Conservation (phyloP, 1,140 invertebrate genomes). For the Heliconius nattereri region DNA sequence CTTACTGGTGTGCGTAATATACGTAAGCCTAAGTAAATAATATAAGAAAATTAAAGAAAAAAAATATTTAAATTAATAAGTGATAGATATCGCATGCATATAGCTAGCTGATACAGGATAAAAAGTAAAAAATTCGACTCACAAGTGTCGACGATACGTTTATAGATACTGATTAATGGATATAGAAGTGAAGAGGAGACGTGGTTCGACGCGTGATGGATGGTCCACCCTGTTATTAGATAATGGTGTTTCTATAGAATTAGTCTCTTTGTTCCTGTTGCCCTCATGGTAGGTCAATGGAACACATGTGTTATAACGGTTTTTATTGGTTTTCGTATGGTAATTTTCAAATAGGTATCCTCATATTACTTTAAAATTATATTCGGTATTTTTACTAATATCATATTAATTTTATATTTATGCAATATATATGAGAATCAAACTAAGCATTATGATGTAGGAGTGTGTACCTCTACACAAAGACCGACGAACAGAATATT, state of each 20-base stretch:
- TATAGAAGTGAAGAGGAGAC: slow-evolving; percentile 68
- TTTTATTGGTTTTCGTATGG: not conserved
- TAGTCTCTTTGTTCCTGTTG: slow-evolving; percentile 71
- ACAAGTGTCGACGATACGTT: slow-evolving; percentile 71
- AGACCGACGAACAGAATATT: too few species aligned
- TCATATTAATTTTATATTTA: too few species aligned
- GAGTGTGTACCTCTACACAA: too few species aligned
- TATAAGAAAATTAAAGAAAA: not conserved
- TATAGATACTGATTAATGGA: slow-evolving; percentile 80
- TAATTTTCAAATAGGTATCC: too few species aligned
- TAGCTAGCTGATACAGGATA: slow-evolving; percentile 14
- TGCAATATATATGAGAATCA: too few species aligned
- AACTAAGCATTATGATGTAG: too few species aligned
- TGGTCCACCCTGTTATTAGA: slow-evolving; percentile 72
- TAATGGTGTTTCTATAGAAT: slow-evolving; percentile 78
- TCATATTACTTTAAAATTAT: not conserved
- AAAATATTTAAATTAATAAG: not conserved
- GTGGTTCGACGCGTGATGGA: slow-evolving; percentile 64
- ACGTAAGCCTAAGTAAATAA: too few species aligned
- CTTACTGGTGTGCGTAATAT: too few species aligned
- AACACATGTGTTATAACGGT: slow-evolving; percentile 3
- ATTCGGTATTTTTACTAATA: too few species aligned
- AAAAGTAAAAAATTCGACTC: slow-evolving; percentile 66
- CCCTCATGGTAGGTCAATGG: slow-evolving; percentile 28
- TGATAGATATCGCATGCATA: slow-evolving; percentile 12